phyloP scores from a whole-genome alignment of 2,888 invertebrate species.

The Tryphoninae sp. region DNA sequence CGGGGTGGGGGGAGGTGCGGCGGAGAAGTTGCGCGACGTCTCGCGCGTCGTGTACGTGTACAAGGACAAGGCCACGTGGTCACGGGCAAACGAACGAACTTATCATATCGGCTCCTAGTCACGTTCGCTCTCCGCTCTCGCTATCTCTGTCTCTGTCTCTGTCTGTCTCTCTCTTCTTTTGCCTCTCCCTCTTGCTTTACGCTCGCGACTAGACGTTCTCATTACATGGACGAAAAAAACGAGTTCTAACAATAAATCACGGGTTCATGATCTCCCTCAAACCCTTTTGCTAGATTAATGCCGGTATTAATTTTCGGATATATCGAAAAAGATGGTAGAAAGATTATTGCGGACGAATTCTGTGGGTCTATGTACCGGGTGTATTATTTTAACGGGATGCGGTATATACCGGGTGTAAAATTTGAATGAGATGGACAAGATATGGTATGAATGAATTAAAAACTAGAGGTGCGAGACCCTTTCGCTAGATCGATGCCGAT shows the following conservation, averaged over 20 bases:
- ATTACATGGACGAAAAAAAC: neutral
- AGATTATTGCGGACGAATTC: no score
- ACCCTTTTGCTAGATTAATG: neutral
- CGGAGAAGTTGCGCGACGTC: slow-evolving; percentile 70
- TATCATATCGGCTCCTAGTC: slow-evolving; percentile 58
- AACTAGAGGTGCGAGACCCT: neutral
- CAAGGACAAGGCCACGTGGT: slow-evolving; percentile 80
- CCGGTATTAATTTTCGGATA: neutral
- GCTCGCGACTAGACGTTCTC: neutral
- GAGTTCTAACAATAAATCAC: neutral
- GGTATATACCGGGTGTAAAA: no score
- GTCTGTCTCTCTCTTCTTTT: neutral
- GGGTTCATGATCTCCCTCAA: neutral
- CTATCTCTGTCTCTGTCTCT: neutral
- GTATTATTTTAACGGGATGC: no score
- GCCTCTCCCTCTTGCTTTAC: slow-evolving; percentile 13
- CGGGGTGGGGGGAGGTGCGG: slow-evolving; percentile 57
- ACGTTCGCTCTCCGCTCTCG: slow-evolving; percentile 53
- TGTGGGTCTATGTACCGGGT: no score
- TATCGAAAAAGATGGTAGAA: no score
- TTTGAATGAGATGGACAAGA: no score
- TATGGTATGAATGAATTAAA: no score
- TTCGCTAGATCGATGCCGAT: neutral
- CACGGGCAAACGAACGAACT: slow-evolving; percentile 73
- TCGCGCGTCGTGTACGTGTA: slow-evolving; percentile 60